Conservation (phyloP, 2,797 vertebrate species). For the Masticophis lateralis region DNA sequence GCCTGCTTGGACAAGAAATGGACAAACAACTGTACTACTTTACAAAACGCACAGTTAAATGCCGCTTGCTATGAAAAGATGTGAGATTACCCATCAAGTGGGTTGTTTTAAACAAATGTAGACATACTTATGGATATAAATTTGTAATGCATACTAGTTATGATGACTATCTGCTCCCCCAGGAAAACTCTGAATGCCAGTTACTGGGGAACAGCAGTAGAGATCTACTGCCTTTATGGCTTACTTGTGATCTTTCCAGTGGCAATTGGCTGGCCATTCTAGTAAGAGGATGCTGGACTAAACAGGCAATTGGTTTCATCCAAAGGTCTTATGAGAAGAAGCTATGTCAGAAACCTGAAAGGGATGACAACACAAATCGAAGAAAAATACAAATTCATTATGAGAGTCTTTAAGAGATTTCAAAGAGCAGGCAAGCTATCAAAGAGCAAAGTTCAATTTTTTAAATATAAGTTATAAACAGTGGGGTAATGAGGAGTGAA, state of each 20-base stretch:
- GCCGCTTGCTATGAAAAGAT: background rate
- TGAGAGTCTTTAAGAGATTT: background rate
- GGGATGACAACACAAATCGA: background rate
- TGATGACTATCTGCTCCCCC: background rate
- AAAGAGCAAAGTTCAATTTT: background rate
- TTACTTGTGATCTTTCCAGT: background rate
- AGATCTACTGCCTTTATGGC: too few relatives aligned
- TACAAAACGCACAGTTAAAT: background rate
- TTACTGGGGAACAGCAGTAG: background rate
- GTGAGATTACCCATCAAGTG: background rate
- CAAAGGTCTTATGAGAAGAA: background rate
- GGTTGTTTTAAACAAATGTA: background rate
- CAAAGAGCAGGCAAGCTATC: background rate
- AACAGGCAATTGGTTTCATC: background rate
- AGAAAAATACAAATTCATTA: background rate
- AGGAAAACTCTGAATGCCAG: background rate
- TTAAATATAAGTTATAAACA: background rate
- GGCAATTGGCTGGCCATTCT: background rate
- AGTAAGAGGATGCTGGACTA: background rate
- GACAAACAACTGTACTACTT: background rate
- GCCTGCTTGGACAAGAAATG: background rate
- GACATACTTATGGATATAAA: background rate
- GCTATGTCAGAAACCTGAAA: background rate
- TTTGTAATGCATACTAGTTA: background rate
- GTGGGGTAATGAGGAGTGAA: background rate